Conservation (phyloP, 2,888 invertebrate species). For the Spodoptera littoralis region DNA sequence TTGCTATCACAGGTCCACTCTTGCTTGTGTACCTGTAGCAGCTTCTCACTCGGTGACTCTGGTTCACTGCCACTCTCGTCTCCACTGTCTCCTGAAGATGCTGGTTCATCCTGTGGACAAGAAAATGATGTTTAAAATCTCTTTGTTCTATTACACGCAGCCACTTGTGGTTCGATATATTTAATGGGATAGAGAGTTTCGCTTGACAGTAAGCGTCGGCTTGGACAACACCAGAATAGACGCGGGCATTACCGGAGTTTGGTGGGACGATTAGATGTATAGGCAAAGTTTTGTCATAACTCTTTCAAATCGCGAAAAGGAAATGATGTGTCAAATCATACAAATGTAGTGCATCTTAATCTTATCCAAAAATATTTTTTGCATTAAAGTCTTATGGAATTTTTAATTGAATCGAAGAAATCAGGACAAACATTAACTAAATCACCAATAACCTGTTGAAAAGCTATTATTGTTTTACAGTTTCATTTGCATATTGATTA, state of each 20-base stretch:
- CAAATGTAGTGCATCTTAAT: no score
- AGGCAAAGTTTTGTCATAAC: no score
- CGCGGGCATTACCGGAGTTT: no score
- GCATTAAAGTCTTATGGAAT: no score
- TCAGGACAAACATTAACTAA: constrained; percentile 29
- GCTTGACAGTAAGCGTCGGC: no score
- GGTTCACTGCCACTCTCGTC: constrained; percentile 87
- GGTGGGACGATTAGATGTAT: no score
- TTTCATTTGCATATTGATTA: constrained; percentile 51
- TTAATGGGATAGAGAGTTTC: no score
- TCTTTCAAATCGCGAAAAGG: no score
- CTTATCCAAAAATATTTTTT: background rate
- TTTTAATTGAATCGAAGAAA: background rate
- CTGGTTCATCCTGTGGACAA: constrained; percentile 81
- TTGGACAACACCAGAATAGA: no score
- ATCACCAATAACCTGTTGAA: constrained; percentile 25
- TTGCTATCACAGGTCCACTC: constrained; percentile 71
- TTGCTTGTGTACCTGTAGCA: constrained; percentile 72
- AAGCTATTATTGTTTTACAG: constrained; percentile 37
- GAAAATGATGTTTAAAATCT: background rate
- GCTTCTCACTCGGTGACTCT: constrained; percentile 83
- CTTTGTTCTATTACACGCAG: no score
- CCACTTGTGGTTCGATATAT: no score
- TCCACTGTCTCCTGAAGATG: constrained; percentile 86
- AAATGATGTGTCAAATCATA: no score